Percentiles rank a stretch among this genome's conserved stretches.
phyloP scores from a whole-genome alignment of 2,797 vertebrate species.

The Nothura maculosa region DNA sequence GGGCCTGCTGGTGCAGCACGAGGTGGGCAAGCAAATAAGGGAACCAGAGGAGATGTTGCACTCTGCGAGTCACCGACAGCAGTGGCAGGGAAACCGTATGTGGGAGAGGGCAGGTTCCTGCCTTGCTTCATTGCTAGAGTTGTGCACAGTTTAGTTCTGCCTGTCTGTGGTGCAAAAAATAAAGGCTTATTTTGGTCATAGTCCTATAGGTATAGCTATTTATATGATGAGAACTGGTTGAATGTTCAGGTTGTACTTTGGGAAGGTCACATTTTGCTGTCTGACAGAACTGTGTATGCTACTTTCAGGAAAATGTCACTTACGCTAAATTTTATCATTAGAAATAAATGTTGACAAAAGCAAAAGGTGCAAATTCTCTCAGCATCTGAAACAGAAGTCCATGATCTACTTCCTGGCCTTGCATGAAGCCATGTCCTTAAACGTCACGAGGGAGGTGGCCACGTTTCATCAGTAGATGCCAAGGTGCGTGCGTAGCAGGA shows the following conservation, averaged over 20 bases:
- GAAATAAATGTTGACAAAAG: background rate
- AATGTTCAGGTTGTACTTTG: background rate
- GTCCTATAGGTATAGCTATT: background rate
- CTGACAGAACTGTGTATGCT: background rate
- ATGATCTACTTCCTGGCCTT: background rate
- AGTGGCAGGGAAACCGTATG: background rate
- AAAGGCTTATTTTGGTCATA: background rate
- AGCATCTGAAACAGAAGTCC: background rate
- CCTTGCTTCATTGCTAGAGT: background rate
- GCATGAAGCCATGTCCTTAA: background rate
- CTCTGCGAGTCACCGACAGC: background rate
- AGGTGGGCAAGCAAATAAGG: background rate
- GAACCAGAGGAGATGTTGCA: fast-evolving
- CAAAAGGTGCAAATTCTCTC: background rate
- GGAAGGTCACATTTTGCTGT: background rate
- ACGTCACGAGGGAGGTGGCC: background rate
- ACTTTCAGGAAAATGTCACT: background rate
- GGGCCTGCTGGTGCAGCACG: background rate
- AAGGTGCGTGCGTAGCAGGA: background rate
- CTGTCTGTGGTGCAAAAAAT: background rate
- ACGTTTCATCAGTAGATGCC: background rate
- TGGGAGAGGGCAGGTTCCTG: background rate
- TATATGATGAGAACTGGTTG: background rate
- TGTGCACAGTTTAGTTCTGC: background rate
- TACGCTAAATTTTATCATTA: background rate